Base-by-base conservation (phyloP, 2,888 invertebrate species). In the Tipula lateralis region DNA sequence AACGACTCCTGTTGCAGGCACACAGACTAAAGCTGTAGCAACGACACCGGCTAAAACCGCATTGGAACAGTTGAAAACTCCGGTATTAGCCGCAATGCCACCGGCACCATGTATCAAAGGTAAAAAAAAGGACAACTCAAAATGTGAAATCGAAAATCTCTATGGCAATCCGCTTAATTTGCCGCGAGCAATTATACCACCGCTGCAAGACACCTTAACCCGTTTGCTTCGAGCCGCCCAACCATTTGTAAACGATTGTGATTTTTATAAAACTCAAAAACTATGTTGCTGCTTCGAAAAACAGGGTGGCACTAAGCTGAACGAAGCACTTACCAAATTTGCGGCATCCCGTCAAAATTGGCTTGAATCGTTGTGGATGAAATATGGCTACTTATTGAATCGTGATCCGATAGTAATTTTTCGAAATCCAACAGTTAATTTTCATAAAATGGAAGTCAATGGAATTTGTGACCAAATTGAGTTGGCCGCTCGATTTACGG, bases 311-410 rank as follows among this genome's bases (percentile, higher is more conserved):
- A 85, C 85, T 0, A 85, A 88, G 83, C 85, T 90, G 0, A 89
- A 99, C 91, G 89, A 88, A 66, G 91, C 95, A 50, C 90, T 98
- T 83, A 92, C 94, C 87, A 91, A 93, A 86, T 92, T 92, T 88
- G 95, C 95, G 7, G 88, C 92, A 85, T 90, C 91, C 30, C 92
- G 92, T 84, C 92, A 92, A 83, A 97, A 96, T 89, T 98, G 97
- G 97, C 93, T 98, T 85, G 93, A 95, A 83, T 95, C 95, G 66
- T 98, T 98, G 95, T 99, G 98, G 98, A 89, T 96, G 83, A 92
- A 94, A 85, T 90, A 92, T 1, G 97, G 97, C 0, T 99, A 99
- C 90, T 91, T 99, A 86, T 95, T 94, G 86, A 96, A 94, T 88
- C 92, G 98, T 84, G 92, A 93, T 87, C 96, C 98, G 0, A 94